Base-by-base conservation (phyloP, 2,113 vertebrate genomes). In the Ptyas mucosa region DNA sequence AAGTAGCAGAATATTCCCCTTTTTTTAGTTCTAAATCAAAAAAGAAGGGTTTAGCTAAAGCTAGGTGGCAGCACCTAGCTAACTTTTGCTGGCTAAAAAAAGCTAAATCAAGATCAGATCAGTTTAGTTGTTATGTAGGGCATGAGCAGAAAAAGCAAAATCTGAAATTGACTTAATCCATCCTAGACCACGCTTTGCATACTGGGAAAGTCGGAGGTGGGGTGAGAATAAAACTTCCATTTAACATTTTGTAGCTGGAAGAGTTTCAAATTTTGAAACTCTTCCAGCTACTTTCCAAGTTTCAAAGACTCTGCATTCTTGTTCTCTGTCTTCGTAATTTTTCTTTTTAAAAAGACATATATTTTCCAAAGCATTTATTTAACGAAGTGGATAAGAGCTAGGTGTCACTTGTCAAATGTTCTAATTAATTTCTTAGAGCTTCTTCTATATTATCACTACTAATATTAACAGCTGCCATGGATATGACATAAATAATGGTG, bases 361-460 rank as follows among this genome's bases (percentile, higher is more conserved):
- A 94, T 58, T 49, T 85, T 34, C 34, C 51, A 29, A 11, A 53
- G 49, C 29, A 29, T 7, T 29, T 58, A 11, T 61, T 8, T 6
- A 75, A 58, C 55, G 10, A 90, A 91, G 91, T 90, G 15, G 20
- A 87, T 86, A 53, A 12, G 69, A 87, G 51, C 53, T 21, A 88
- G 55, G 5, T 46, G 89, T 20, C 23, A 23, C 18, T 23, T 53
- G 88, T 58, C 58, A 21, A 89, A 87, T 7, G 43, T 92, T 89
- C 88, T 55, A 46, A 87, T 81, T 26, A 91, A 43, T 96, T 95
- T 94, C 39, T 88, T 58, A 14, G 24, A 85, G 52, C 29, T 61
- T 87, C 43, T 91, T 94, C 7, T 61, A 85, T 26, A 0, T 15
- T 90, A 91, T 34, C 14, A 34, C 29, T 18, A 69, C 34, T 69